Conservation (phyloP, 2,797 vertebrate genomes). For the Ciconia nigra region DNA sequence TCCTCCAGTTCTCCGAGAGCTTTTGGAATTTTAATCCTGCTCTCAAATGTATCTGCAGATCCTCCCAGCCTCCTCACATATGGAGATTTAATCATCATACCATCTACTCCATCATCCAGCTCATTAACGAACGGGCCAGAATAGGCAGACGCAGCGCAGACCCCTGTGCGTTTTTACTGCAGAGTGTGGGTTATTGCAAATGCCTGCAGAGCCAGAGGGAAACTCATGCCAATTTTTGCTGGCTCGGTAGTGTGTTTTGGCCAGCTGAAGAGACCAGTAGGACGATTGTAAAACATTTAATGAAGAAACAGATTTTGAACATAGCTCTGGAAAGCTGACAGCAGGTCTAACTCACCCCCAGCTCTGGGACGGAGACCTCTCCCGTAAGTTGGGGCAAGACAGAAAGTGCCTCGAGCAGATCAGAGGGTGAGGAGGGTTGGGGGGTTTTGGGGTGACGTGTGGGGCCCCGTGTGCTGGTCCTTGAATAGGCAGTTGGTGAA, state of each 20-base stretch:
- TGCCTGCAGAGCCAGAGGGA: background rate
- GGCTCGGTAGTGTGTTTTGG: background rate
- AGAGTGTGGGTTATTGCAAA: background rate
- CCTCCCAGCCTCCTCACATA: background rate
- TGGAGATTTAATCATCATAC: background rate
- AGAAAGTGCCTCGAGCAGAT: background rate
- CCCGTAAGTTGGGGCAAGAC: background rate
- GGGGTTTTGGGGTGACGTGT: accelerated
- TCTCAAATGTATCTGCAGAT: background rate
- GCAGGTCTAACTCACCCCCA: background rate
- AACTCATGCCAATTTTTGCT: background rate
- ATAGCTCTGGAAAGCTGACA: background rate
- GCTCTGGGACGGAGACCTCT: background rate
- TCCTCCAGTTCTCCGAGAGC: background rate
- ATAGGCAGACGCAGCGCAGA: background rate
- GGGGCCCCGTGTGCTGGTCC: background rate
- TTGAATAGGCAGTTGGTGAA: background rate
- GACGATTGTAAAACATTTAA: background rate
- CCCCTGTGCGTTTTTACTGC: background rate
- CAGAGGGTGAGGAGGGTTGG: background rate
- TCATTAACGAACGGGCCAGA: background rate
- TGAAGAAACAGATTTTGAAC: background rate
- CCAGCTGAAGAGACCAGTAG: background rate
- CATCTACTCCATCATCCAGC: background rate
- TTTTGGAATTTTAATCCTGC: constrained; percentile 50